Percentiles rank a stretch among this genome's conserved stretches.
These are phyloP conservation scores for Nilaparvata lugens DNA, from an alignment of 1,140 invertebrate genomes.

Conservation along the genomic window DNA sequence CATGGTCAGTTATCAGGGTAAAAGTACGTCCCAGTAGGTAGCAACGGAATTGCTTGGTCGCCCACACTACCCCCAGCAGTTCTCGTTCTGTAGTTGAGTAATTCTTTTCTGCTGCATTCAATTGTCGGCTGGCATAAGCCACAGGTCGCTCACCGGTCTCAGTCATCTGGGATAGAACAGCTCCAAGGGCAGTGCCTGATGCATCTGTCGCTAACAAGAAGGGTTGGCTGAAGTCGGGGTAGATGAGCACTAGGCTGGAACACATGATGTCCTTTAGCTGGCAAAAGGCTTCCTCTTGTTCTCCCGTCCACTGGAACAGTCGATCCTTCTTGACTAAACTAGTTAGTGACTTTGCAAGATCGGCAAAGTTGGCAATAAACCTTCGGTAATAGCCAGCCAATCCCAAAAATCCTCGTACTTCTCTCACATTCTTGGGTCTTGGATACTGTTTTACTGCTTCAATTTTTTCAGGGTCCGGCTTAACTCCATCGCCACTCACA, in stretches of 20 bases:
- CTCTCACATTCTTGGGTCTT: conserved; percentile 29
- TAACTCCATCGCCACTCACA: conserved; percentile 28
- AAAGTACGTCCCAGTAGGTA: conserved; percentile 41
- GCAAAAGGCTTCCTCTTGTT: not conserved
- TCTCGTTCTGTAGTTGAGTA: conserved; percentile 37
- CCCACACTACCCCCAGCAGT: conserved; percentile 35
- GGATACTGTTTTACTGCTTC: conserved; percentile 31
- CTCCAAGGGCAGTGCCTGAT: conserved; percentile 24
- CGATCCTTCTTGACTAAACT: too few species aligned
- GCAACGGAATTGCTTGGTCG: conserved; percentile 36
- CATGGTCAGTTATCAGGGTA: conserved; percentile 42
- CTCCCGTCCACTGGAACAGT: not conserved
- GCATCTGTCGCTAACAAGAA: not conserved
- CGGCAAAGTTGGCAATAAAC: conserved; percentile 32
- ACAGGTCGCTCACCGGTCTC: conserved; percentile 32
- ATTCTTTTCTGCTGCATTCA: conserved; percentile 36
- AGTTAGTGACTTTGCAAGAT: conserved; percentile 27
- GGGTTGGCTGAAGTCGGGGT: not conserved
- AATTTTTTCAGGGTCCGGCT: conserved; percentile 32
- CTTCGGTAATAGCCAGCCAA: conserved; percentile 35
- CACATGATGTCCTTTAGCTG: not conserved
- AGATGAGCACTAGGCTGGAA: not conserved
- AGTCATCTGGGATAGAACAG: conserved; percentile 28
- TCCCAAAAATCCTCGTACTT: conserved; percentile 38
- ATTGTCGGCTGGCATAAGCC: conserved; percentile 33